Evolutionary conservation across 2,797 vertebrate species (phyloP).

Genomic region (Eulemur albifrons): DNA sequence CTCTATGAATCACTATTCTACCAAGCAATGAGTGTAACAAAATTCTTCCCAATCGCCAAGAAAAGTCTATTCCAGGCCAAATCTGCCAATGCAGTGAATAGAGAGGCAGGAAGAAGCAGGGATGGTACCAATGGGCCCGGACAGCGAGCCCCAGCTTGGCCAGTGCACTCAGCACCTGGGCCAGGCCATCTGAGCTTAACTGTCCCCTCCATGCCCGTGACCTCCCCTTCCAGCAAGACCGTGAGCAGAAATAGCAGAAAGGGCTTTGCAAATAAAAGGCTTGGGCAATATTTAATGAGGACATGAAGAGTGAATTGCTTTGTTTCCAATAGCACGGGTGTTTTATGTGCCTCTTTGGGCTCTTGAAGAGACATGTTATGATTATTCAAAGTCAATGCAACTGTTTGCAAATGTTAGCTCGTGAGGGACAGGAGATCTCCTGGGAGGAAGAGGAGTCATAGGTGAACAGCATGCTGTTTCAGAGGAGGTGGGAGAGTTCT

Average conservation of each 20-base stretch:
- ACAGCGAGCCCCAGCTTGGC: not conserved
- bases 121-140: no score
- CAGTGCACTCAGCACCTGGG: not conserved
- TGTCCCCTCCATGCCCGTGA: not conserved
- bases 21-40: not conserved
- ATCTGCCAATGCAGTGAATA: not conserved
- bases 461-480: not conserved
- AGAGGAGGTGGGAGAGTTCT: not conserved
- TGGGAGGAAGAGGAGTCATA: not conserved
- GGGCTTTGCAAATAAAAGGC: constrained; percentile 9
- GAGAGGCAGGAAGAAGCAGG: not conserved
- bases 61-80: not conserved
- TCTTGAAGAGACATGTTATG: not conserved
- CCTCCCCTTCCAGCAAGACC: not conserved
- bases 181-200: not conserved
- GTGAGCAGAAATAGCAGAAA: not conserved
- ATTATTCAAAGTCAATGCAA: not conserved
- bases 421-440: not conserved
- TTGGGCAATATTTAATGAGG: not conserved
- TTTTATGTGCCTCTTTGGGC: not conserved
- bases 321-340: not conserved
- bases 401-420: constrained; percentile 45
- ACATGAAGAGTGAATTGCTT: constrained; percentile 19
- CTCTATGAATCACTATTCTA: not conserved
- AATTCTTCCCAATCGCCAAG: not conserved